Evolutionary conservation across 2,797 vertebrate genomes (phyloP).

Genomic region (Oreochromis grahami): DNA sequence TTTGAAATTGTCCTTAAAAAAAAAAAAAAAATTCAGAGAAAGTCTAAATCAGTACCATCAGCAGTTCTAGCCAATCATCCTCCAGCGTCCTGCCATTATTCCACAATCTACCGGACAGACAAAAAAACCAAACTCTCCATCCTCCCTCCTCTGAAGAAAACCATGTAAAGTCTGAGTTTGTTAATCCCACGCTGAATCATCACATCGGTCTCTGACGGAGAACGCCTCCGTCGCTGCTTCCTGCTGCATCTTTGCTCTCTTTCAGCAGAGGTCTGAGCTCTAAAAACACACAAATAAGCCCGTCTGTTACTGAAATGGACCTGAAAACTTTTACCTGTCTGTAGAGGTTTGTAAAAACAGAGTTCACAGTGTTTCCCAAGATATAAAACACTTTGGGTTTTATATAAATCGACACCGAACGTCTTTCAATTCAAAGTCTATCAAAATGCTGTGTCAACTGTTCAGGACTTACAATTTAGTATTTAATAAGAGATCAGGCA

Average conservation of each 20-base stretch:
- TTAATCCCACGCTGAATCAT: background rate
- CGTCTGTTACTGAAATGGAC: background rate
- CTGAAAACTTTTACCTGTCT: accelerated
- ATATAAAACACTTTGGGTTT: background rate
- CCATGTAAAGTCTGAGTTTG: background rate
- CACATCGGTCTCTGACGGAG: conserved; percentile 77
- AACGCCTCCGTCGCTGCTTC: conserved; percentile 48
- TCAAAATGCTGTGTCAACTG: background rate
- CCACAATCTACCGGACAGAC: accelerated
- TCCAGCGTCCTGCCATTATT: accelerated
- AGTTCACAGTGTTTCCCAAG: background rate
- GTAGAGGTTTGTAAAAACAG: background rate
- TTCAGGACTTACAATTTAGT: background rate
- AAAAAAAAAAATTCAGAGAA: background rate
- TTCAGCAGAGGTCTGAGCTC: conserved; percentile 62
- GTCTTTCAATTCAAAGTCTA: background rate
- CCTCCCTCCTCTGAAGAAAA: background rate
- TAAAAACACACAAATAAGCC: conserved; percentile 27
- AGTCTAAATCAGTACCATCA: background rate
- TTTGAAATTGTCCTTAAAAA: background rate
- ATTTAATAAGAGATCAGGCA: background rate
- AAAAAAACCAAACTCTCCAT: background rate
- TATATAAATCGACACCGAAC: background rate
- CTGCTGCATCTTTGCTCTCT: background rate
- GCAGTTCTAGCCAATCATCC: background rate